Base-by-base conservation (phyloP, 2,113 vertebrate genomes). In the Ornithorhynchus anatinus region DNA sequence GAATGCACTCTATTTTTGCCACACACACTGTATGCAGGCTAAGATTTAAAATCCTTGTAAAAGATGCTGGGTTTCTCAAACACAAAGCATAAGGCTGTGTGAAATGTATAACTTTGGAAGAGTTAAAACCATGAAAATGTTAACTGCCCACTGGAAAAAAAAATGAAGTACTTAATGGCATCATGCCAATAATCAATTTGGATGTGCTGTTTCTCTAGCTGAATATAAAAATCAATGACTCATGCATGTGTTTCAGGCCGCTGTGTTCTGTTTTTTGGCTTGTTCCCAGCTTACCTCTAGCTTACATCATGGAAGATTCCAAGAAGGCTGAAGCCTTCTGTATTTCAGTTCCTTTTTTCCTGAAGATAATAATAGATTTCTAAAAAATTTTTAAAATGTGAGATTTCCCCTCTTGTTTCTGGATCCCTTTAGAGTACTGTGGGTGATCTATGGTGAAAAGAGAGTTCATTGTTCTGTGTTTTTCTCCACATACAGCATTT, bases 391-490 rank as follows among this genome's bases (percentile, higher is more conserved):
- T 72, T 22, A 67, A 77, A 70, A 69, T 61, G 33, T 70, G 63
- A 68, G 60, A 62, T 82, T 81, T 68, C 58, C 72, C 71, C 75
- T 77, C 40, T 27, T 83, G 77, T 79, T 75, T 72, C 62, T 72
- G 8, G 25, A 81, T 75, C 44, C 51, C 42, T 68, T 64, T 59
- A 31, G 36, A 84, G 81, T 7, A 10, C 58, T 29, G 43, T 14
- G 17, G 66, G 56, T 53, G 73, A 54, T 59, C 70, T 40, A 64
- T 19, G 50, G 54, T 60, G 20, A 67, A 69, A 81, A 77, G 67
- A 68, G 43, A 70, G 70, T 44, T 70, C 63, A 70, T 70, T 85
- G 83, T 77, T 84, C 69, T 47, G 11, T 64, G 45, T 54, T 66
- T 72, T 75, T 22, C 5, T 57, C 59, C 70, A 51, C 43, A n/a